Evolutionary conservation across 2,113 vertebrate species (phyloP), one percentile per base, ranked within the genome.

Genomic region (Corythoichthys haematopterus): DNA sequence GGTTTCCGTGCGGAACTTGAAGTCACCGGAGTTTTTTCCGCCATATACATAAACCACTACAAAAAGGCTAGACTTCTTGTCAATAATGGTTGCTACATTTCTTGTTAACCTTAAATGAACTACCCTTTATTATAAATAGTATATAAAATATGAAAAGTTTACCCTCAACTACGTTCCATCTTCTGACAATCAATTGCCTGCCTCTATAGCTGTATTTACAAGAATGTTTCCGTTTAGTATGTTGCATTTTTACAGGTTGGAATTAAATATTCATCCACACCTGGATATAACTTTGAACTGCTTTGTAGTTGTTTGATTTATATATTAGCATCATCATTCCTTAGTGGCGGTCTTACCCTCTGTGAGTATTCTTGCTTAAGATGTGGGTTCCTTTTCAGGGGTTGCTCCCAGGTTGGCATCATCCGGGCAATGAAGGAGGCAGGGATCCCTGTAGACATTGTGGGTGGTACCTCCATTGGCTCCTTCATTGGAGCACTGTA

Each of bases 391-490:
- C 1, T 51, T 56, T 62, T 38, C 86, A 98, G 95, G 80, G 97
- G 96, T 2, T 98, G 94, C 71, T 95, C 94, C 69, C 96, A 97
- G 86, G 93, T 96, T 0, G 95, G 95, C 0, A 70, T 98, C 46
- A 91, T 98, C 86, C 87, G 92, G 52, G 95, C 97, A 0, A 86
- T 98, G 82, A 90, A 85, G 0, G 96, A 98, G 64, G 91, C 89
- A 0, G 94, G 95, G 0, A 96, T 98, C 76, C 95, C 97, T 0
- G 85, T 98, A 2, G 96, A 98, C 80, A 88, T 98, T 92, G 92
- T 97, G 0, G 95, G 96, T 4, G 96, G 96, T 12, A 98, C 95
- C 0, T 98, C 96, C 56, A 93, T 97, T 0, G 95, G 97, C 15
- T 89, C 97, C 6, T 93, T 98, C 4, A 95, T 97, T 91, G 93